Evolutionary conservation across 1,140 invertebrate genomes (phyloP).

Genomic region (Sogatella furcifera): DNA sequence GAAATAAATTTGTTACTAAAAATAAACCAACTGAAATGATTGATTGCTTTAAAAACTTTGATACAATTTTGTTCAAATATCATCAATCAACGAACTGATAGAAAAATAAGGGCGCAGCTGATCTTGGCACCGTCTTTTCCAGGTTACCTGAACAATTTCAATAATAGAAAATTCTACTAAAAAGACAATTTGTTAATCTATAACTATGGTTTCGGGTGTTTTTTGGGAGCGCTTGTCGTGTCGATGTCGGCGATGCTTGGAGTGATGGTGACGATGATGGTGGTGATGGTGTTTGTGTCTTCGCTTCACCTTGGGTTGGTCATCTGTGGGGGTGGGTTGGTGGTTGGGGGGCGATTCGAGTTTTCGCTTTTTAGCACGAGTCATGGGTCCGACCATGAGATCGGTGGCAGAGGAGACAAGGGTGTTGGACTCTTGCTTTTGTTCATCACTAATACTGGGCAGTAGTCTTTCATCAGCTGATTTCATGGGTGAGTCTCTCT

Average conservation of each 20-base stretch:
- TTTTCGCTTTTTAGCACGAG: conserved; percentile 19
- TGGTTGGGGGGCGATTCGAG: conserved; percentile 11
- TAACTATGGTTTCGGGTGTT: neutral
- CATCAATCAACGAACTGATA: neutral
- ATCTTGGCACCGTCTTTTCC: neutral
- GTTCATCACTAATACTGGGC: neutral
- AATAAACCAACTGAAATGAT: no score
- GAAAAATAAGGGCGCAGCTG: neutral
- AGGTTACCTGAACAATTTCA: neutral
- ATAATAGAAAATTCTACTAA: neutral
- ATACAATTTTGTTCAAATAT: no score
- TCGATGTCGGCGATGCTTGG: conserved; percentile 1
- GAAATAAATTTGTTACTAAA: no score
- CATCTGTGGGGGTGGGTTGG: neutral
- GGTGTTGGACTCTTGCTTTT: neutral
- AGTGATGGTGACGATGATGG: conserved; percentile 6
- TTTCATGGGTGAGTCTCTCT: neutral
- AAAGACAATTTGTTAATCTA: neutral
- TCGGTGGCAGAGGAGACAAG: neutral
- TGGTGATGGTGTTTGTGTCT: conserved; percentile 13
- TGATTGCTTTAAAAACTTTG: no score
- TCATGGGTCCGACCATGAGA: conserved; percentile 17
- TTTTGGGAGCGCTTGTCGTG: neutral
- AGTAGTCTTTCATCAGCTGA: neutral
- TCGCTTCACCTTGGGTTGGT: conserved; percentile 6